Base-by-base conservation (phyloP, 2,888 invertebrate genomes). In the Altica lythri region DNA sequence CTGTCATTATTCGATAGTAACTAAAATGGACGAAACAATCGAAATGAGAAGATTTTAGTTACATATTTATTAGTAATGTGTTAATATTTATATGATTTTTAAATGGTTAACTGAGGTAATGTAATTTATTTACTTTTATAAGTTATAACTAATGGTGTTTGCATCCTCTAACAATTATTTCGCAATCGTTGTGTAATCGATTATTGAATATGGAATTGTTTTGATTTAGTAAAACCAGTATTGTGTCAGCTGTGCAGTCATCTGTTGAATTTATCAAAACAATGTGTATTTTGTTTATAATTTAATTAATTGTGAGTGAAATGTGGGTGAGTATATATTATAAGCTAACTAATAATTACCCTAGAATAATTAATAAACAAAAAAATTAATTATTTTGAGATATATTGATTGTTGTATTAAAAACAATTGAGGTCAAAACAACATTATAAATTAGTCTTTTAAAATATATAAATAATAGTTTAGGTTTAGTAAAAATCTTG, bases 201-300 rank as follows among this genome's bases (percentile, higher is more conserved):
- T n/a, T n/a, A n/a, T n/a, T n/a, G n/a, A n/a, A n/a, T n/a, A n/a
- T n/a, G n/a, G n/a, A n/a, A n/a, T n/a, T n/a, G n/a, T n/a, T n/a
- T n/a, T n/a, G n/a, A n/a, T n/a, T n/a, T n/a, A n/a, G n/a, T 29
- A 12, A 32, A 30, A 27, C 10, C 30, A 12, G 40, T 49, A 49
- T 40, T 40, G 17, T 49, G 49, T 49, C 49, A 49, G 49, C 49
- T 49, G 49, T 30, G 10, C n/a, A 30, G 42, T 49, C 49, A 49
- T 49, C 30, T 49, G 49, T 38, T 49, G 40, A 4, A 13, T 49
- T 34, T 40, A 40, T 49, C 40, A 49, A 49, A 49, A 49, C 49
- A 49, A 49, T 49, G 22, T 14, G 12, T n/a, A 14, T 40, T 49
- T 40, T 49, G 9, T 49, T 27, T 40, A 32, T 30, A 32, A 40